phyloP scores from a whole-genome alignment of 2,113 vertebrate genomes.

The Xiphophorus maculatus region DNA sequence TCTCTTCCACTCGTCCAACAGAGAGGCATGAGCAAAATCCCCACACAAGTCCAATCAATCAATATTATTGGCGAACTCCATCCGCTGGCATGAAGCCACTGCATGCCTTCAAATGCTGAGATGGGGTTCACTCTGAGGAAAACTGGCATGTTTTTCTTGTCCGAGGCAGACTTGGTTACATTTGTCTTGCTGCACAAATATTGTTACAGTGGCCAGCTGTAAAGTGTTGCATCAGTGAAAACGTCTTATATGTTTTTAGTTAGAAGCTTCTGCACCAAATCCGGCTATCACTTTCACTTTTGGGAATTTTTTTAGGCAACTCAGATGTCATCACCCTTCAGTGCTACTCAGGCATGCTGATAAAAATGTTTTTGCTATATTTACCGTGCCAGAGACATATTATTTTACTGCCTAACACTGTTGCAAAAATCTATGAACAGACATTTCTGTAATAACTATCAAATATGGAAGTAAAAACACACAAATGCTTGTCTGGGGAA shows the following conservation, averaged over 20 bases:
- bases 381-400: background rate
- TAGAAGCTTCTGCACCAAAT: conserved; percentile 7
- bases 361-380: conserved; percentile 3
- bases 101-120: conserved; percentile 44
- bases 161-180: conserved; percentile 20
- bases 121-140: conserved; percentile 42
- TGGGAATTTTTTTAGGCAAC: conserved; percentile 21
- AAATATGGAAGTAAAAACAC: background rate
- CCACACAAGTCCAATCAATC: conserved; percentile 50
- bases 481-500: conserved; percentile 5
- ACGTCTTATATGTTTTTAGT: background rate
- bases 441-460: background rate
- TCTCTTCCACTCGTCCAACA: conserved; percentile 48
- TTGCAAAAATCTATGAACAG: background rate
- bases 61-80: conserved; percentile 51
- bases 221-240: conserved; percentile 25
- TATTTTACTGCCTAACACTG: background rate
- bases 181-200: conserved; percentile 37
- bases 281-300: conserved; percentile 3
- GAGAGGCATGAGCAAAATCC: conserved; percentile 50
- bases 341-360: conserved; percentile 26
- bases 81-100: conserved; percentile 50
- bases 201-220: conserved; percentile 42
- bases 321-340: conserved; percentile 25
- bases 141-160: conserved; percentile 25